A percentile compares a stretch with the other conserved stretches of the same genome.
Evolutionary conservation across 1,140 invertebrate genomes (phyloP).

Genomic region (Drosophila subobscura): DNA sequence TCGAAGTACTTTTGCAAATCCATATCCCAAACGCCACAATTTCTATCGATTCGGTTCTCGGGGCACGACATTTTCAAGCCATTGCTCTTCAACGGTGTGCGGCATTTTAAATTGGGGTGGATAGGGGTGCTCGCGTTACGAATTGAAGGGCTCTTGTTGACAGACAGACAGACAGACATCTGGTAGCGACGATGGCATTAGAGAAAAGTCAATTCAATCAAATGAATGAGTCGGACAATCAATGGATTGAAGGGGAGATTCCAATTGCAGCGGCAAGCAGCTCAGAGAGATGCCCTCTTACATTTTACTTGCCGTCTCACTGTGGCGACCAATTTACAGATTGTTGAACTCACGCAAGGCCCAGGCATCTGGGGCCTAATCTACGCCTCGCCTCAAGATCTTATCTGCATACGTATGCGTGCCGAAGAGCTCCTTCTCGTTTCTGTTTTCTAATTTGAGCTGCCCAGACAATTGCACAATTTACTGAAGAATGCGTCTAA

Average conservation of each 20-base stretch:
- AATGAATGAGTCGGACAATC: constrained; percentile 9
- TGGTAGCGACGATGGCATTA: constrained; percentile 29
- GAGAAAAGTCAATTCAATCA: constrained; percentile 33
- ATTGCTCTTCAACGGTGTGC: constrained; percentile 4
- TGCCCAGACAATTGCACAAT: constrained; percentile 77
- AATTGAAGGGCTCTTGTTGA: neutral
- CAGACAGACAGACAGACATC: constrained; percentile 5
- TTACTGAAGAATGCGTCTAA: constrained; percentile 80
- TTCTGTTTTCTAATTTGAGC: constrained; percentile 57
- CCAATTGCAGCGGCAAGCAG: constrained; percentile 14
- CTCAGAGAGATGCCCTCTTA: constrained; percentile 8
- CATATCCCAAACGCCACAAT: constrained; percentile 22
- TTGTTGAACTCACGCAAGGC: constrained; percentile 68
- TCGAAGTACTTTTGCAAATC: constrained; percentile 29
- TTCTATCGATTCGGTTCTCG: neutral
- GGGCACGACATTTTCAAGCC: neutral
- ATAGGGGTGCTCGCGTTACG: neutral
- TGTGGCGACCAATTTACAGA: constrained; percentile 51
- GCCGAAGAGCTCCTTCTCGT: constrained; percentile 16
- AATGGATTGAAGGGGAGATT: neutral
- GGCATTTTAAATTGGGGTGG: neutral
- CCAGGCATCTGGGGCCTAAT: constrained; percentile 42
- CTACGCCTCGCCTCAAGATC: constrained; percentile 46
- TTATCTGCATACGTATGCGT: constrained; percentile 21
- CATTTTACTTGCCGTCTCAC: constrained; percentile 1